These are phyloP conservation scores for Stegostoma tigrinum DNA, from an alignment of 2,113 vertebrate genomes.

Conservation along the genomic window DNA sequence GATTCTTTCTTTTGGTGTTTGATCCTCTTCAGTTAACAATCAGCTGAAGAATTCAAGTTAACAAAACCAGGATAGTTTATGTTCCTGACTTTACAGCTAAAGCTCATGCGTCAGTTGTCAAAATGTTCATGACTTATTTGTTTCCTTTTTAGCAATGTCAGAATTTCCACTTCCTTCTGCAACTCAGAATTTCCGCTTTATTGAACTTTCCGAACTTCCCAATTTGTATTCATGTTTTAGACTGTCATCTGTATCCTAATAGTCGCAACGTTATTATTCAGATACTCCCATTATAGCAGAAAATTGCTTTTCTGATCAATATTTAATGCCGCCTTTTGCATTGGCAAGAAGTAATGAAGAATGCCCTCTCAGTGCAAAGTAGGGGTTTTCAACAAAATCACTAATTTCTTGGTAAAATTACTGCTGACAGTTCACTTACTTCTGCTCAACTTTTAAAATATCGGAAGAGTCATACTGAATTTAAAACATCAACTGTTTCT, in stretches of 20 bases:
- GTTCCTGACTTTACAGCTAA: neutral
- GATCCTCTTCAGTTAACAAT: neutral
- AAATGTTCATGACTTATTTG: neutral
- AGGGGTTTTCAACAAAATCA: neutral
- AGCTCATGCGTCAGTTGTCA: neutral
- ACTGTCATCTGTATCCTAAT: neutral
- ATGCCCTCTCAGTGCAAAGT: neutral
- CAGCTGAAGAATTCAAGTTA: neutral
- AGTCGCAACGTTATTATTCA: neutral
- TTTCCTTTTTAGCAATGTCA: slow-evolving; percentile 19
- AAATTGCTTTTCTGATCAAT: neutral
- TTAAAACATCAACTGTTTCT: too few relatives aligned
- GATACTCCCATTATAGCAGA: neutral
- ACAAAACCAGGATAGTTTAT: neutral
- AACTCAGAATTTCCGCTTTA: slow-evolving; percentile 27
- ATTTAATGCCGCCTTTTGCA: neutral
- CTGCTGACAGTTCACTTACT: neutral
- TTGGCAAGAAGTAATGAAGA: neutral
- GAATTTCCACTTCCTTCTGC: slow-evolving; percentile 9
- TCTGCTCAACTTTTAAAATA: neutral
- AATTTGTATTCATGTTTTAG: slow-evolving; percentile 1
- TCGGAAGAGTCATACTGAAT: too few relatives aligned
- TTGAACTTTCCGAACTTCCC: slow-evolving; percentile 4
- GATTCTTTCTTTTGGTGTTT: neutral
- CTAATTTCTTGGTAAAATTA: neutral